Conservation (phyloP, 2,797 vertebrate genomes). For the Astyanax mexicanus region DNA sequence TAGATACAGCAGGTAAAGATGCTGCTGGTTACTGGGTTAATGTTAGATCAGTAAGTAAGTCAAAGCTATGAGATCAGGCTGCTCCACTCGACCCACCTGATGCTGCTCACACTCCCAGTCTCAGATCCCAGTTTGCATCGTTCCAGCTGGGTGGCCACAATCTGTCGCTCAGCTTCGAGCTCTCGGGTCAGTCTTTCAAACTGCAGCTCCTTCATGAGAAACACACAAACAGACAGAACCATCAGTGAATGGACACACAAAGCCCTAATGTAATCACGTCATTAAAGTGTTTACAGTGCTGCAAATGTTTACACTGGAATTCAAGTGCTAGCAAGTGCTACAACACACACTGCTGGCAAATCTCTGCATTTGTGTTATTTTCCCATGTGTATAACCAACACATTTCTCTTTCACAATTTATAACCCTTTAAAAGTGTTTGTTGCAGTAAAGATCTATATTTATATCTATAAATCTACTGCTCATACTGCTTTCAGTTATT, state of each 20-base stretch:
- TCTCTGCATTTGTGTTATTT: background rate
- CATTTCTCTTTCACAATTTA: background rate
- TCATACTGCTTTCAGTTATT: no score
- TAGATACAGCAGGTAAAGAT: no score
- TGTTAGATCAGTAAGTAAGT: background rate
- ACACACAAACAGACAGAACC: slow-evolving; percentile 31
- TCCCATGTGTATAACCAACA: no score
- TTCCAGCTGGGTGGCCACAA: slow-evolving; percentile 98
- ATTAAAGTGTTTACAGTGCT: slow-evolving; percentile 28
- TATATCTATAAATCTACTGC: no score
- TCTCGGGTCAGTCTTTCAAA: slow-evolving; percentile 98
- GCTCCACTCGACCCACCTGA: slow-evolving; percentile 82
- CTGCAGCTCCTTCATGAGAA: slow-evolving; percentile 89
- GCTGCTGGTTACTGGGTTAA: background rate
- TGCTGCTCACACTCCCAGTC: slow-evolving; percentile 98
- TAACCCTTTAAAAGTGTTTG: background rate
- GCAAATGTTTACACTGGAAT: slow-evolving; percentile 4
- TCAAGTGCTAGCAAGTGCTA: background rate
- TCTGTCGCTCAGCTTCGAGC: slow-evolving; percentile 97
- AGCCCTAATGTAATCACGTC: slow-evolving; percentile 23
- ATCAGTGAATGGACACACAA: slow-evolving; percentile 23
- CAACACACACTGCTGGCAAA: background rate
- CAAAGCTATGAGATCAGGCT: background rate
- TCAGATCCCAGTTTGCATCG: slow-evolving; percentile 99
- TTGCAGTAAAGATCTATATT: no score